phyloP scores from a whole-genome alignment of 2,113 vertebrate species.

The Ceyx margarethae region DNA sequence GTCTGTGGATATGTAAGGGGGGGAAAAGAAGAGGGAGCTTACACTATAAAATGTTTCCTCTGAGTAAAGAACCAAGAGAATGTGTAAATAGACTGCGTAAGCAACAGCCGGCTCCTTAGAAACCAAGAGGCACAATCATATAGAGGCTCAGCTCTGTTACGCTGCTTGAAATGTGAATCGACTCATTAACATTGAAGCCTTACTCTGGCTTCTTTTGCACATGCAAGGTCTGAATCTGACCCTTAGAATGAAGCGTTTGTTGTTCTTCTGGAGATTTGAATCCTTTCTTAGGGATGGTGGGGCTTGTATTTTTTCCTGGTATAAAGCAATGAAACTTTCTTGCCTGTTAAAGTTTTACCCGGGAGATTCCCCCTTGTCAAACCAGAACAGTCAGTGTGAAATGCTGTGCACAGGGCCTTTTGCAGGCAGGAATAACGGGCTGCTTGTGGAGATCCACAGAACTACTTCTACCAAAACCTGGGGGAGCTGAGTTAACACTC shows the following conservation, averaged over 20 bases:
- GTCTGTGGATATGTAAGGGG: neutral
- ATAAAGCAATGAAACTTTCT: neutral
- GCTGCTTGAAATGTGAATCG: neutral
- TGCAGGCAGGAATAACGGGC: accelerated
- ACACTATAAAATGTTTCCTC: constrained; percentile 23
- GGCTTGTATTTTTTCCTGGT: neutral
- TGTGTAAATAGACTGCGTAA: constrained; percentile 46
- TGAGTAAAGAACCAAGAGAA: constrained; percentile 20
- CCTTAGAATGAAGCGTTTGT: neutral
- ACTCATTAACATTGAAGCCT: neutral
- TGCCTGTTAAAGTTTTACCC: neutral
- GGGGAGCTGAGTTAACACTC: neutral
- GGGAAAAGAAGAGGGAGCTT: neutral
- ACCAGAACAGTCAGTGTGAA: accelerated
- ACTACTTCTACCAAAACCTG: neutral
- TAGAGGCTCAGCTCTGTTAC: neutral
- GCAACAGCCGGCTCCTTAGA: constrained; percentile 58
- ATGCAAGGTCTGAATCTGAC: neutral
- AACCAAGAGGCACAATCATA: neutral
- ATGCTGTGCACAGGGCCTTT: neutral
- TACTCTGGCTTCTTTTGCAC: neutral
- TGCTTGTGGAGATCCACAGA: neutral
- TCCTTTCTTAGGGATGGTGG: neutral
- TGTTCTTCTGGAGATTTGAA: neutral
- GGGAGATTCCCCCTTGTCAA: neutral